Evolutionary conservation across 2,888 invertebrate genomes (phyloP).

Genomic region (Aporophyla nigra): DNA sequence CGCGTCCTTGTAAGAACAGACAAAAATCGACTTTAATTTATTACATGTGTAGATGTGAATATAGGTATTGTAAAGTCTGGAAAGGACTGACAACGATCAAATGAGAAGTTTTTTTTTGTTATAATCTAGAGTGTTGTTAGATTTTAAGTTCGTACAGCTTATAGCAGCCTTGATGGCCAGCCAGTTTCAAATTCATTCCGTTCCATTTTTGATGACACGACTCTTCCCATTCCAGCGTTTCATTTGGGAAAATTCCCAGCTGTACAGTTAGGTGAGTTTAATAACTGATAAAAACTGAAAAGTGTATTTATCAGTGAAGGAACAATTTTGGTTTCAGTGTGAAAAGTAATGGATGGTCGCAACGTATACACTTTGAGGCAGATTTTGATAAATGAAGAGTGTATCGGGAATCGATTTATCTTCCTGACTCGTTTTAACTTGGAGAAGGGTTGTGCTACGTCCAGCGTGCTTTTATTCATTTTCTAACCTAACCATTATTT

Average conservation of each 20-base stretch:
- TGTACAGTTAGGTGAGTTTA: neutral
- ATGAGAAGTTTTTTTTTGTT: conserved; percentile 2
- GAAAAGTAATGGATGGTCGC: conserved; percentile 20
- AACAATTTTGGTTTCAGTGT: neutral
- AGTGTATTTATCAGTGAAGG: neutral
- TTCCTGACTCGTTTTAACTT: conserved; percentile 16
- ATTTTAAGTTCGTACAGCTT: conserved; percentile 18
- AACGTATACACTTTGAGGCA: conserved; percentile 41
- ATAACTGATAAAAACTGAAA: neutral
- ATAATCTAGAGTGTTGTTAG: conserved; percentile 26
- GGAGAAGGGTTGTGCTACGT: neutral
- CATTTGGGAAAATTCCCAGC: conserved; percentile 33
- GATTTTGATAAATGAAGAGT: conserved; percentile 47
- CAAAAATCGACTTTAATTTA: no score
- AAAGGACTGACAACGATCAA: neutral
- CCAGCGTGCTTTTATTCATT: neutral
- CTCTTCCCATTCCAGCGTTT: conserved; percentile 38
- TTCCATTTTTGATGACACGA: conserved; percentile 39
- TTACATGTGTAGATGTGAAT: no score
- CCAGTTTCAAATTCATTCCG: conserved; percentile 36
- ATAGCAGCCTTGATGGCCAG: conserved; percentile 11
- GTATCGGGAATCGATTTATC: conserved; percentile 41
- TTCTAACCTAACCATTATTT: neutral
- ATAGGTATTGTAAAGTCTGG: neutral
- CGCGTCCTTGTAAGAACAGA: no score